Evolutionary conservation across 2,888 invertebrate genomes (phyloP).

Genomic region (Seira sanloemensis): DNA sequence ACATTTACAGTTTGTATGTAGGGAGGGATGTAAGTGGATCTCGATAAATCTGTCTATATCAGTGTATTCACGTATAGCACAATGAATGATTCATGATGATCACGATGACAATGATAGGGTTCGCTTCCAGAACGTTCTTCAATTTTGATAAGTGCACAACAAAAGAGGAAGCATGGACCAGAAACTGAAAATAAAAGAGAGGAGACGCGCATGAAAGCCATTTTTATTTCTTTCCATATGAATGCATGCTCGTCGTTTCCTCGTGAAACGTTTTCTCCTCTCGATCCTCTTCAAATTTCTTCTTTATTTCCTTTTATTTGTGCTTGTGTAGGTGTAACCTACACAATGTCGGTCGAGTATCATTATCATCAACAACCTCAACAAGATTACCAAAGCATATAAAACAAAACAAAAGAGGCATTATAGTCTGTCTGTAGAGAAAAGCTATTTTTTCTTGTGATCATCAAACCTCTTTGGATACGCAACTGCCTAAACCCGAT

Average conservation of each 20-base stretch:
- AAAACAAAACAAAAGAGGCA: background rate
- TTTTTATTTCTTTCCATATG: background rate
- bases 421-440: background rate
- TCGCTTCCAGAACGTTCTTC: background rate
- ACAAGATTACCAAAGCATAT: background rate
- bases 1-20: no score
- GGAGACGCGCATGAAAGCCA: background rate
- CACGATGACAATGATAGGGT: background rate
- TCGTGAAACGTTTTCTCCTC: background rate
- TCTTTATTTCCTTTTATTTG: background rate
- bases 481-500: background rate
- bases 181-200: background rate
- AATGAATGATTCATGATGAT: conserved; percentile 47
- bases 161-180: background rate
- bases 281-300: background rate
- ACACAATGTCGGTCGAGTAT: background rate
- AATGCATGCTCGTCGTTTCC: background rate
- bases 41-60: no score
- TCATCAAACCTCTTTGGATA: background rate
- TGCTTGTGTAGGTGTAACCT: background rate
- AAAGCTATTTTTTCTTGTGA: background rate
- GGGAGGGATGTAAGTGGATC: no score
- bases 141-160: conserved; percentile 4
- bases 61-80: no score
- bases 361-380: background rate